Percentiles rank a stretch among this genome's conserved stretches.
phyloP scores from a whole-genome alignment of 2,113 vertebrate genomes.

The Paramormyrops kingsleyae region DNA sequence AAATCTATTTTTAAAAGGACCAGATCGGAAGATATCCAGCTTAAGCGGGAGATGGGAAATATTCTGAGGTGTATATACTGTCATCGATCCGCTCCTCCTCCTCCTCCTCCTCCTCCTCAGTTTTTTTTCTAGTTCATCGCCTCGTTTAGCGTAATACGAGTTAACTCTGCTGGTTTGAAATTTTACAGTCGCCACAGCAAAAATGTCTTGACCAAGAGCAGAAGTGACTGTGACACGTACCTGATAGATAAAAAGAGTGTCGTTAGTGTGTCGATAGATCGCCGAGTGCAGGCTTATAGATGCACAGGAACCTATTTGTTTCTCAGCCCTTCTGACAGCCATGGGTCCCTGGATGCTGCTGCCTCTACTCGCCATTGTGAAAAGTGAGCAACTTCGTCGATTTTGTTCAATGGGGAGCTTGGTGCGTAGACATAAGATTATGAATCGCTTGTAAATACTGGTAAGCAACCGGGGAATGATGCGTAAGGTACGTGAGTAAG shows the following conservation, averaged over 20 bases:
- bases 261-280: constrained; percentile 20
- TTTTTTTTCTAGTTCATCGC: constrained; percentile 45
- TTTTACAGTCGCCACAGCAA: neutral
- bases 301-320: constrained; percentile 26
- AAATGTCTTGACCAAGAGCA: constrained; percentile 21
- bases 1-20: neutral
- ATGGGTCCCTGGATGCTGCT: constrained; percentile 50
- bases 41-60: neutral
- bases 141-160: constrained; percentile 36
- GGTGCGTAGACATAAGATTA: neutral
- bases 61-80: constrained; percentile 18
- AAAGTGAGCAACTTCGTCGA: constrained; percentile 55
- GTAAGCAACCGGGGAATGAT: neutral
- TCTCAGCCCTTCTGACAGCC: constrained; percentile 26
- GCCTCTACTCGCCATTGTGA: constrained; percentile 58
- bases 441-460: neutral
- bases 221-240: constrained; percentile 47
- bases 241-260: constrained; percentile 28
- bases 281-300: neutral
- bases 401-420: neutral
- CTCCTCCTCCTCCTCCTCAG: constrained; percentile 35
- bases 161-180: constrained; percentile 26
- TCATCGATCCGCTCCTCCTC: constrained; percentile 23
- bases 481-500: neutral
- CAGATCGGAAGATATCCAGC: neutral